Base-by-base conservation (phyloP, 2,888 invertebrate species). In the Linnaemya vulpina region DNA sequence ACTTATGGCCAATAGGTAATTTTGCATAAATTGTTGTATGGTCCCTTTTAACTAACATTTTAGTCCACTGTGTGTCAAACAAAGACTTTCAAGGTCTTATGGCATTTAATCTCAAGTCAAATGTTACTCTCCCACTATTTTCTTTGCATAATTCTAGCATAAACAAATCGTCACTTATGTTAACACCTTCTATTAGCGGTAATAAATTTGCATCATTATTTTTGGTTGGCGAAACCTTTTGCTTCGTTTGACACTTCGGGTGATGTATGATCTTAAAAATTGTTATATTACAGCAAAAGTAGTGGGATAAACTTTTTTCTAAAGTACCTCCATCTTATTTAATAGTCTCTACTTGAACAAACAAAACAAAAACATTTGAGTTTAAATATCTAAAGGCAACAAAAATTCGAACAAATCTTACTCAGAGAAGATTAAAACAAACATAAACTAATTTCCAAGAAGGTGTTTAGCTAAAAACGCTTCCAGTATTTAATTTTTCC, bases 391-490 rank as follows among this genome's bases (percentile, higher is more conserved):
- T 85, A n/a, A 49, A 70, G 84, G 84, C 35, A 51, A 65, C 40
- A 49, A 55, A 67, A 83, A 75, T 65, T 68, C 25, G 58, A 65
- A 51, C 60, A 73, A 58, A 70, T 70, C 62, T 30, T 53, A 68
- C 49, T n/a, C 40, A 38, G 43, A 1, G 20, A 25, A 15, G 25
- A 60, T 35, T 76, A 46, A 58, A 78, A 71, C 55, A 80, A 83
- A 84, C 58, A 75, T 62, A 51, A 85, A 73, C 74, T 86, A 86
- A 88, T 87, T 89, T 90, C 90, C 88, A 86, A 89, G 90, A 90
- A 90, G 90, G 90, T 90, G 91, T 90, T 88, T 89, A 89, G 88
- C 87, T 86, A 74, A 85, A 88, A 90, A 90, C 91, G 90, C 90
- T 90, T 91, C 89, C 91, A 90, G 90, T 91, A 75, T 90, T 89